Evolutionary conservation across 2,113 vertebrate species (phyloP), one percentile per base, ranked within the genome.

Genomic region (Lepisosteus oculatus): DNA sequence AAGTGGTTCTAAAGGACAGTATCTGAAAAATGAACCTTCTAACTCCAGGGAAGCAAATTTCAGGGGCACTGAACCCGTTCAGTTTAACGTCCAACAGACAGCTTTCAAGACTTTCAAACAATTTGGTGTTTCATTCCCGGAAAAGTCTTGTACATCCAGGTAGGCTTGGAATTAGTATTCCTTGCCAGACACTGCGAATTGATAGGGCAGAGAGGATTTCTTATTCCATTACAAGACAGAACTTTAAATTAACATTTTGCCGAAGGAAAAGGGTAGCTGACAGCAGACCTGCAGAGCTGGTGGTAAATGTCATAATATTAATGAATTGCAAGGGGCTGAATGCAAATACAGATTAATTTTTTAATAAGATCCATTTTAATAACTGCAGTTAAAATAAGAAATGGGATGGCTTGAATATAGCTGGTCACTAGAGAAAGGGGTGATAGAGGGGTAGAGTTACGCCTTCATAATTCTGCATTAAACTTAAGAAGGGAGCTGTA

Each of bases 301-400:
- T 95, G 93, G 95, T 98, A 99, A 99, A 99, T 98, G 96, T 98
- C 97, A 98, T 99, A 98, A 98, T 98, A 98, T 98, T 99, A 98
- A 99, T 99, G 95, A 99, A 97, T 97, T 96, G 96, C 97, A 95
- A 98, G 97, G 96, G 95, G 97, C 92, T 93, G 95, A 98, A 98
- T 97, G 97, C 95, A 98, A 99, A 99, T 98, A 98, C 89, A 97
- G 95, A 95, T 97, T 96, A 95, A 94, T 94, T 97, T 95, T 98
- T 98, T 98, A 98, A 98, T 98, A 98, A 96, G 94, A 94, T 95
- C 94, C 93, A 94, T 85, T 91, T 92, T 97, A 98, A 99, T 93
- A 92, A 91, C 90, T 84, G 85, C 82, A 79, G 81, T 76, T 87
- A 91, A 97, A 95, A 98, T 83, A 79, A 88, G 80, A 83, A 79